phyloP scores from a whole-genome alignment of 2,113 vertebrate genomes.

The Odocoileus hemionus region DNA sequence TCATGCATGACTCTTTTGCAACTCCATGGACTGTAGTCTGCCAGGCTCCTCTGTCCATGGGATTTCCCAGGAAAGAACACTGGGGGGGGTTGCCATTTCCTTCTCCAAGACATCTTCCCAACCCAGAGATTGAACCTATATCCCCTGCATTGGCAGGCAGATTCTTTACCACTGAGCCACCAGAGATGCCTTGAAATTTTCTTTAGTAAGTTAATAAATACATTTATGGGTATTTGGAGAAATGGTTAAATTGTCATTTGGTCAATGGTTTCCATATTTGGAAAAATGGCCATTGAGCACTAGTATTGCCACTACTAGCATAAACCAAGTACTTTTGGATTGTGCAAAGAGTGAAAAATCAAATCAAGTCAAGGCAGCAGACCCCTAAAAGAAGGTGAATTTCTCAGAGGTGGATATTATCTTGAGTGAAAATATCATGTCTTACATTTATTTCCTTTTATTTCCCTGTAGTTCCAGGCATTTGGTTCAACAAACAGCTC shows the following conservation, averaged over 20 bases:
- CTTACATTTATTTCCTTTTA: background rate
- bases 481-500: background rate
- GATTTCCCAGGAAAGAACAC: background rate
- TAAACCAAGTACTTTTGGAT: background rate
- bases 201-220: background rate
- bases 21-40: background rate
- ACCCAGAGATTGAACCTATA: background rate
- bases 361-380: background rate
- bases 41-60: background rate
- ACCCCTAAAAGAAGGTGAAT: background rate
- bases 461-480: background rate
- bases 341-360: background rate
- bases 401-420: background rate
- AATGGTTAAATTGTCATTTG: background rate
- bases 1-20: background rate
- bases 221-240: background rate
- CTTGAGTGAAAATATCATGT: background rate
- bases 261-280: background rate
- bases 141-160: background rate
- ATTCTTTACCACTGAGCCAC: background rate
- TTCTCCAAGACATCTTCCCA: background rate
- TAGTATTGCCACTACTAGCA: background rate
- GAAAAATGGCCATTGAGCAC: background rate
- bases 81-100: background rate
- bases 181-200: background rate